Percentiles rank a stretch among this genome's conserved stretches.
Conservation (phyloP, 2,888 invertebrate species). For the Isotomurus palustris region DNA sequence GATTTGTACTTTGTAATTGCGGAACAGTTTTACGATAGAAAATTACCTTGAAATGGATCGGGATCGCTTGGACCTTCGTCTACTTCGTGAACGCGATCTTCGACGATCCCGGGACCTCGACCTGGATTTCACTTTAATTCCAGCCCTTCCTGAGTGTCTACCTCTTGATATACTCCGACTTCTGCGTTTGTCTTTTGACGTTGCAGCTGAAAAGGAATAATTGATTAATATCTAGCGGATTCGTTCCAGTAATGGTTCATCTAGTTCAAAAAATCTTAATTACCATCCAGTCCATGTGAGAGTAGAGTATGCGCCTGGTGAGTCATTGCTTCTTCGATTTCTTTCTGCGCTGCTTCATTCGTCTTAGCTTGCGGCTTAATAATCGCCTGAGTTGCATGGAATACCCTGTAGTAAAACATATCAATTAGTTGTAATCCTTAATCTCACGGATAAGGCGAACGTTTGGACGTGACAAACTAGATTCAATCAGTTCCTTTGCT, state of each 20-base stretch:
- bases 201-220: background rate
- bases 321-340: conserved; percentile 96
- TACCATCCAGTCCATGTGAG: conserved; percentile 77
- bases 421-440: background rate
- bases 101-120: conserved; percentile 47
- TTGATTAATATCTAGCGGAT: background rate
- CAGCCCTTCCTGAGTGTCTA: conserved; percentile 51
- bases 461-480: background rate
- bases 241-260: background rate
- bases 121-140: conserved; percentile 47
- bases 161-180: conserved; percentile 52
- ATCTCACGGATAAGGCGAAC: background rate
- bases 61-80: conserved; percentile 22
- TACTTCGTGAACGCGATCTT: conserved; percentile 48
- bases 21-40: background rate
- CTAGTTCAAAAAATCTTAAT: conserved; percentile 3
- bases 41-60: conserved; percentile 7
- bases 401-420: conserved; percentile 55
- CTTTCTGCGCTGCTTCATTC: conserved; percentile 89
- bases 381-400: conserved; percentile 88
- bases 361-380: conserved; percentile 90
- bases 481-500: conserved; percentile 1
- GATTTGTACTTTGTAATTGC: background rate
- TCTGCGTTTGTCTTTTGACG: conserved; percentile 57
- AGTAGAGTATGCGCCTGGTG: conserved; percentile 92